Conservation (phyloP, 2,797 vertebrate species). For the Agapornis canus region DNA sequence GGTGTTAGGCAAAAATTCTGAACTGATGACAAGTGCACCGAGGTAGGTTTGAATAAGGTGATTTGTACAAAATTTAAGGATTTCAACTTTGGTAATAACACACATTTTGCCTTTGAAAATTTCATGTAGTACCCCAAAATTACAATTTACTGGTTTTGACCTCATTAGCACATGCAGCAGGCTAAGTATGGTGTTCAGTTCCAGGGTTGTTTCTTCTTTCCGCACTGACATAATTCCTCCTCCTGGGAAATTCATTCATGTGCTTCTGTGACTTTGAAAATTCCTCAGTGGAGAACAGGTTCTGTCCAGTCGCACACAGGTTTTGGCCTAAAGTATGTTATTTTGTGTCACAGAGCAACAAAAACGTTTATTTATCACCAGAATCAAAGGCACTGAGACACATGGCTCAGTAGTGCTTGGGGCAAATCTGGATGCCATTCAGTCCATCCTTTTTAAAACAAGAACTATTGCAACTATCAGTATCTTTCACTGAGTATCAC, state of each 20-base stretch:
- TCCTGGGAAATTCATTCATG: not conserved
- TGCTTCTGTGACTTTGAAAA: not conserved
- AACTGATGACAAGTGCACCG: not conserved
- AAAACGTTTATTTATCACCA: not conserved
- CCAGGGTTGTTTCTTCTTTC: not conserved
- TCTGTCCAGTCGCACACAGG: accelerated
- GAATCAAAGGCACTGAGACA: not conserved
- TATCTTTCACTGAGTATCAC: not conserved
- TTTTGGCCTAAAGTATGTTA: not conserved
- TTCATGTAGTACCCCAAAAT: not conserved
- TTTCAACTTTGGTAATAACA: not conserved
- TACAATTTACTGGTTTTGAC: not conserved
- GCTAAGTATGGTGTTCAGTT: not conserved
- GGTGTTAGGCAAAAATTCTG: not conserved
- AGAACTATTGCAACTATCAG: not conserved
- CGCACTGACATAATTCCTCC: not conserved
- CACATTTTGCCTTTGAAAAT: not conserved
- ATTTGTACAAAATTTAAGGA: not conserved
- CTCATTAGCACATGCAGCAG: not conserved
- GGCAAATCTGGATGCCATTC: not conserved
- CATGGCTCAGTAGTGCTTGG: not conserved
- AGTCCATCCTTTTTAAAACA: not conserved
- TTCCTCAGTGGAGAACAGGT: not conserved
- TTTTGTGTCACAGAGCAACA: not conserved
- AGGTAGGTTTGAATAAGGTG: not conserved